Conservation (phyloP, 1,140 invertebrate genomes). For the Aphelenchoides avenae region DNA sequence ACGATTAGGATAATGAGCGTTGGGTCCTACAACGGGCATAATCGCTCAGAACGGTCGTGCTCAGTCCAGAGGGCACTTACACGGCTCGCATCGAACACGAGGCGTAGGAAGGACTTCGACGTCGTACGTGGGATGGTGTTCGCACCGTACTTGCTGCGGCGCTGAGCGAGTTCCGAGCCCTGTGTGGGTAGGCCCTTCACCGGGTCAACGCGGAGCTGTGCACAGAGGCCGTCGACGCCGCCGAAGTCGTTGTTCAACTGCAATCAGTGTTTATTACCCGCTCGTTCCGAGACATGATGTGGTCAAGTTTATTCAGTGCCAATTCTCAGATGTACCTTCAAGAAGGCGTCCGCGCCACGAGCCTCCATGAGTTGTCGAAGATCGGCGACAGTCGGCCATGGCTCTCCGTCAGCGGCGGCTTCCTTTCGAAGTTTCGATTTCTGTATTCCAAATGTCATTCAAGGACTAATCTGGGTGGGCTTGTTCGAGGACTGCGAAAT, state of each 20-base stretch:
- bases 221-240: slow-evolving; percentile 85
- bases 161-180: slow-evolving; percentile 76
- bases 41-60: too few relatives aligned
- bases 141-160: slow-evolving; percentile 88
- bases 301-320: too few relatives aligned
- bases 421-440: too few relatives aligned
- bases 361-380: slow-evolving; percentile 96
- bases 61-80: too few relatives aligned
- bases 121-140: slow-evolving; percentile 97
- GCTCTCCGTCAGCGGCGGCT: too few relatives aligned
- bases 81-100: too few relatives aligned
- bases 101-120: slow-evolving; percentile 95
- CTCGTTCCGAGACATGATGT: too few relatives aligned
- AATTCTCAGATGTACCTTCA: slow-evolving; percentile 63
- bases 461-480: too few relatives aligned
- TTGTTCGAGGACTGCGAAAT: too few relatives aligned
- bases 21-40: slow-evolving; percentile 56
- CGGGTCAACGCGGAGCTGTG: too few relatives aligned
- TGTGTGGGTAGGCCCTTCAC: slow-evolving; percentile 77
- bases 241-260: slow-evolving; percentile 68
- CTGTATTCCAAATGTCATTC: too few relatives aligned
- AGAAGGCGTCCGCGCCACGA: slow-evolving; percentile 77
- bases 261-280: slow-evolving; percentile 12
- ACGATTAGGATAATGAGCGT: slow-evolving; percentile 57
- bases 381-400: too few relatives aligned